Base-by-base conservation (phyloP, 2,797 vertebrate genomes). In the Myoxocephalus aenaeus region DNA sequence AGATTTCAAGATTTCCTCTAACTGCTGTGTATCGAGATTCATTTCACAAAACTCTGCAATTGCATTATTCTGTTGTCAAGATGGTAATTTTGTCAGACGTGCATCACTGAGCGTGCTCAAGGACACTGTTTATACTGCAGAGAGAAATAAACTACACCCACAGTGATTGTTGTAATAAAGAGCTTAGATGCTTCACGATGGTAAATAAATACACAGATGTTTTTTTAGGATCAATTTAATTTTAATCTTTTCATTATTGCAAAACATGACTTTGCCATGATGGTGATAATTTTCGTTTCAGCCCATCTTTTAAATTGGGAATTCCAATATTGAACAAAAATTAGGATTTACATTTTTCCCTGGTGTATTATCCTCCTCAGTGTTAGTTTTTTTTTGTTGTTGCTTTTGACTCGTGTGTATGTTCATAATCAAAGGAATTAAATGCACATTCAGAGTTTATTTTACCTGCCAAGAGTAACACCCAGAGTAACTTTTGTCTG, bases 1-100 rank as follows among this genome's bases (percentile, higher is more conserved):
- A 13, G 17, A 63, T 76, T 67, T 62, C 38, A 63, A 25, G 12
- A 58, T 58, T 29, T 54, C 29, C 7, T 32, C 62, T 22, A 22
- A 36, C 34, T 70, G 15, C 22, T 13, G 25, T 29, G 2, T 54
- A 46, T 46, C 1, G 5, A 13, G n/a, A 53, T 34, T 5, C 18
- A 34, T 67, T 66, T 59, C 10, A 75, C 36, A 14, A 2, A 53
- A 25, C 14, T 7, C 46, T n/a, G 18, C 9, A 1, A 20, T 20
- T 50, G 11, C 50, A 36, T 32, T 34, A n/a, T 36, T 73, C n/a
- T 53, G 11, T 8, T 69, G 10, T 46, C n/a, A 54, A 29, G 14
- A 48, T 4, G 20, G 11, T 20, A 44, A 2, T 20, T 57, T 46
- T 44, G 17, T 27, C 5, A 5, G 17, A 32, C 25, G 22, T 7